Conservation (phyloP, 2,113 vertebrate genomes). For the Pithys albifrons region DNA sequence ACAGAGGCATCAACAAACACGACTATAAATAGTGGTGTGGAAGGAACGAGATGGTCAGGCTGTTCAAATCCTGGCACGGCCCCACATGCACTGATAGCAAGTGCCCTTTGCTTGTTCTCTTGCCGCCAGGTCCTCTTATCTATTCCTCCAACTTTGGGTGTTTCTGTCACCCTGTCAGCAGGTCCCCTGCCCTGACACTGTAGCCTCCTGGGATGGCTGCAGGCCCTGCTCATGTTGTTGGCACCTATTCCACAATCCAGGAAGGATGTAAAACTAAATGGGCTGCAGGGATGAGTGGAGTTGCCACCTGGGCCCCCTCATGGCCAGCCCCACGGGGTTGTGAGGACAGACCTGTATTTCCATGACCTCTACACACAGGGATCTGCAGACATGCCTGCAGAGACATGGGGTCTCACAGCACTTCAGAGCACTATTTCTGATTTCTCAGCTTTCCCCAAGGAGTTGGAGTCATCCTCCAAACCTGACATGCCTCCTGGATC, state of each 20-base stretch:
- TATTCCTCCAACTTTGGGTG: neutral
- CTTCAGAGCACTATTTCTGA: neutral
- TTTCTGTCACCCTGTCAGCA: conserved; percentile 40
- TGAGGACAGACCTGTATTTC: neutral
- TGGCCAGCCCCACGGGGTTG: rapidly evolving
- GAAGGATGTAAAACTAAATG: rapidly evolving
- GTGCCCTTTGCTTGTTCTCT: conserved; percentile 17
- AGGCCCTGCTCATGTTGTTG: neutral
- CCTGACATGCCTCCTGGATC: neutral
- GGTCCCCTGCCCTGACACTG: neutral
- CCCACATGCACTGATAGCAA: rapidly evolving
- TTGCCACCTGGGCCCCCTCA: neutral
- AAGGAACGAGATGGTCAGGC: neutral
- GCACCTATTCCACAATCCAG: neutral
- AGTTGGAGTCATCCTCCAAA: neutral
- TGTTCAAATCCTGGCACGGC: neutral
- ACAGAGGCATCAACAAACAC: neutral
- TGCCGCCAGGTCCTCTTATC: neutral
- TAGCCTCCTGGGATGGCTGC: neutral
- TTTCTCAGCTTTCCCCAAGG: neutral
- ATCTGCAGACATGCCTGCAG: neutral
- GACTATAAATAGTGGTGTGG: conserved; percentile 35
- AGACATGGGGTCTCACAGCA: rapidly evolving
- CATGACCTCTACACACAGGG: rapidly evolving
- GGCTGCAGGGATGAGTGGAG: neutral